Evolutionary conservation across 2,797 vertebrate genomes (phyloP), one percentile per base, ranked within the genome.

Genomic region (Tokudaia tokunoshimensis): DNA sequence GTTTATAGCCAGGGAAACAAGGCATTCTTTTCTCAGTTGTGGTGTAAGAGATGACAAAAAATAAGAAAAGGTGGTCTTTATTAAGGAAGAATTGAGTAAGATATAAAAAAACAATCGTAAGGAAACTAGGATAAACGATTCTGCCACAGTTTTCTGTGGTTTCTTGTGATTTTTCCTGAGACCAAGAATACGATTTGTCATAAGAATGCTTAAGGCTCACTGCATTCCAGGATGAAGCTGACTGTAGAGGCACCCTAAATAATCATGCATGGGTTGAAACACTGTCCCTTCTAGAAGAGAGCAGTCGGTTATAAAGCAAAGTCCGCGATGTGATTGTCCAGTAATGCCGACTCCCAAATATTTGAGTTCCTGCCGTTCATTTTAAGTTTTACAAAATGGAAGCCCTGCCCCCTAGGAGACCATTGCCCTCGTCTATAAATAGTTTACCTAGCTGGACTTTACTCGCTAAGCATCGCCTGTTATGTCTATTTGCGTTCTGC

Each of bases 401-500:
- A 72, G 34, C 17, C 34, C n/a, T 8, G 0, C 70, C 26, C 86
- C 52, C 52, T 10, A 52, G 20, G 75, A 52, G 81, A 76, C 24
- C 59, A 50, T 63, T n/a, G 44, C 57, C 41, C 37, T 61, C 67
- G 90, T 55, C 88, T 79, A 50, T 93, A 89, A 81, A 67, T 52
- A 91, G 87, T 26, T 1, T 92, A 59, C 92, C 92, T 94, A 75
- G 79, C 90, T 94, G 75, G 86, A 37, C 72, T 94, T 79, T 76
- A 57, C 31, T 29, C 74, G 44, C 92, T 95, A 82, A 97, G 95
- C 94, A 41, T 59, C 74, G 14, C 59, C 93, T 91, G 63, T 94
- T 34, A 8, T 92, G 44, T 97, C 81, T 97, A 97, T 97, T 41
- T 41, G 92, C 84, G 20, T 86, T 95, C 94, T 98, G 70, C 95